Evolutionary conservation across 1,140 invertebrate genomes (phyloP), one percentile per base, ranked within the genome.

Genomic region (Bombus confusus): DNA sequence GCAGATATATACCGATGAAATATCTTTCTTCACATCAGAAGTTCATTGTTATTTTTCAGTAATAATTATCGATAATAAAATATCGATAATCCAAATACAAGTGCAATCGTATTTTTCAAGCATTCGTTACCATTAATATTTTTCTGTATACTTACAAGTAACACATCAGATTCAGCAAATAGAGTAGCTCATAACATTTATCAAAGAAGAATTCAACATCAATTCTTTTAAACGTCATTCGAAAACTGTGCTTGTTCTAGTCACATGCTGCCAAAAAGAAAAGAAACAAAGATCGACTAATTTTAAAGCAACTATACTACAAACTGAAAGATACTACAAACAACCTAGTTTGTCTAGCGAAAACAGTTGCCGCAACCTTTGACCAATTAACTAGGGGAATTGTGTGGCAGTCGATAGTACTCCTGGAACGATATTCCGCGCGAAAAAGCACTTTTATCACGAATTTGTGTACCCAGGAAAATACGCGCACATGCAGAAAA

Each of bases 321-420:
- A n/a, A n/a, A n/a, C n/a, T n/a, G n/a, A n/a, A n/a, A n/a, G 18
- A 9, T 62, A 73, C 68, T 79, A 52, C 18, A 78, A 88, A 78
- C 22, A 34, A 52, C 10, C 41, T 31, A 52, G 22, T 25, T 72
- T 47, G 37, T 43, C 47, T 31, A 43, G 28, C 8, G 12, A 77
- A 57, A n/a, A 41, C n/a, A 37, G 31, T 28, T 39, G 37, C 15
- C 57, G 43, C 43, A 37, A 25, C n/a, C 25, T 72, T 66, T 43
- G 37, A 39, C 83, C 87, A 88, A 89, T 90, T 90, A 90, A 64
- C 71, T 39, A 10, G 47, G n/a, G 43, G 62, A 28, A 76, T 71
- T n/a, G 64, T 71, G 78, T 74, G 12, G 15, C 73, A 28, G 76
- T 31, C 57, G 71, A 73, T 77, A 66, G 81, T 25, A 76, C 76